phyloP scores from a whole-genome alignment of 1,140 invertebrate genomes.

The Drosophila parabipectinata region DNA sequence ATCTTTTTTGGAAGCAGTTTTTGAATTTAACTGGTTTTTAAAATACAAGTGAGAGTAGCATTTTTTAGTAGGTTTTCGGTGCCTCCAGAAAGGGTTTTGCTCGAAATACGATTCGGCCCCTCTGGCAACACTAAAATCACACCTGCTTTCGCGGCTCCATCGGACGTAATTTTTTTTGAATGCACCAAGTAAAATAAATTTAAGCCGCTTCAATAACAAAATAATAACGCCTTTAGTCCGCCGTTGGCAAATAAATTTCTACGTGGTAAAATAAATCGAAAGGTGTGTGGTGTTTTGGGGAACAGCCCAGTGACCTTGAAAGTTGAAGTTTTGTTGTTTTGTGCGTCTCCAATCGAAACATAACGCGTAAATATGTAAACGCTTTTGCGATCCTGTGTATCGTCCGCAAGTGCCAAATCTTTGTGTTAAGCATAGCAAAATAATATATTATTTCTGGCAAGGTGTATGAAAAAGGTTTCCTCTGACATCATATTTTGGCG shows the following conservation, averaged over 20 bases:
- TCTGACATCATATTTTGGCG: constrained; percentile 24
- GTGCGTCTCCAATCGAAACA: constrained; percentile 1
- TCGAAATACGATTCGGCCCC: not conserved
- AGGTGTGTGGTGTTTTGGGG: constrained; percentile 1
- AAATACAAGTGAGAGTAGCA: not conserved
- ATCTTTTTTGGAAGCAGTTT: not conserved
- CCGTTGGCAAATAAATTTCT: not conserved
- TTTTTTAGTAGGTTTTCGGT: not conserved
- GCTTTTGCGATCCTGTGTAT: not conserved
- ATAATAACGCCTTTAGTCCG: not conserved
- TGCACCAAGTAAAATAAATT: not conserved
- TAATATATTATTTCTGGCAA: constrained; percentile 6
- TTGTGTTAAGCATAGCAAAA: not conserved
- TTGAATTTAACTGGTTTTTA: not conserved
- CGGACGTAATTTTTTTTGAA: constrained; percentile 10
- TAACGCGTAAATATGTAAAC: constrained; percentile 7
- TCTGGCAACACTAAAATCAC: not conserved
- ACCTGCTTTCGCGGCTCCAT: constrained; percentile 13
- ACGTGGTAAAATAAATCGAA: not conserved
- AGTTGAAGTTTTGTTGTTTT: constrained; percentile 35
- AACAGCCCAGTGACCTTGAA: constrained; percentile 42
- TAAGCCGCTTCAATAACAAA: not conserved
- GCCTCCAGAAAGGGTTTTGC: not conserved
- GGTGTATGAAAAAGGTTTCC: constrained; percentile 15
- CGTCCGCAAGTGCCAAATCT: not conserved